phyloP scores from a whole-genome alignment of 2,888 invertebrate species.

The Polia nebulosa region DNA sequence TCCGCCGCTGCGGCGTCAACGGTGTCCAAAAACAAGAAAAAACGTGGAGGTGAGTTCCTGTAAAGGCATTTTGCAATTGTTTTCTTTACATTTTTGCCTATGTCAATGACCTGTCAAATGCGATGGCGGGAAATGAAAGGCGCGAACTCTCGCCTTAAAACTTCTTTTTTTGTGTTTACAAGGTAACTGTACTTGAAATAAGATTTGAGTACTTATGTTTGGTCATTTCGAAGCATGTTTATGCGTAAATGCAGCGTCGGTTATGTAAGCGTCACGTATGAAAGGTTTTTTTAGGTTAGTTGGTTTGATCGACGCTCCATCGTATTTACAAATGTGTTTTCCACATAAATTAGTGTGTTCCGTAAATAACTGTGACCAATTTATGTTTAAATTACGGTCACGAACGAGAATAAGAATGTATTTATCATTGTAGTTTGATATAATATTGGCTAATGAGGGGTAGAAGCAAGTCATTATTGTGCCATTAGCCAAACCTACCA shows the following conservation, averaged over 20 bases:
- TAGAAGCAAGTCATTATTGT: conserved; percentile 42
- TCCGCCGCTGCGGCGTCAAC: conserved; percentile 79
- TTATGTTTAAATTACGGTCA: conserved; percentile 45
- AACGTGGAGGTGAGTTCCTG: conserved; percentile 85
- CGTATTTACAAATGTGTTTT: conserved; percentile 55
- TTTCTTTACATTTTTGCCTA: conserved; percentile 87
- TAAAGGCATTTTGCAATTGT: conserved; percentile 80
- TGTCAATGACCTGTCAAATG: conserved; percentile 90
- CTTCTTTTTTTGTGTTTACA: conserved; percentile 66
- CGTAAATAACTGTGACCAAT: conserved; percentile 65
- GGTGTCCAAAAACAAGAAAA: conserved; percentile 88
- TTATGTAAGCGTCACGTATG: conserved; percentile 70
- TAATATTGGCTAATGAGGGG: conserved; percentile 41
- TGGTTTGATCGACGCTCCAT: conserved; percentile 50
- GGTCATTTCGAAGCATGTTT: conserved; percentile 39
- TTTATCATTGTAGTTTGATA: conserved; percentile 28
- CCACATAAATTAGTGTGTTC: conserved; percentile 56
- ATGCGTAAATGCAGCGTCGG: conserved; percentile 54
- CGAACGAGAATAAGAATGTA: conserved; percentile 25
- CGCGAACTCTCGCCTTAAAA: conserved; percentile 64
- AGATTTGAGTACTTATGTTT: conserved; percentile 24
- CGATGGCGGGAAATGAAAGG: conserved; percentile 88
- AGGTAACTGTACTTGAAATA: conserved; percentile 61
- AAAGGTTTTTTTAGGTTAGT: conserved; percentile 73
- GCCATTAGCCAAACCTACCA: conserved; percentile 34